Evolutionary conservation across 1,140 invertebrate species (phyloP).

Genomic region (Berghia stephanieae): DNA sequence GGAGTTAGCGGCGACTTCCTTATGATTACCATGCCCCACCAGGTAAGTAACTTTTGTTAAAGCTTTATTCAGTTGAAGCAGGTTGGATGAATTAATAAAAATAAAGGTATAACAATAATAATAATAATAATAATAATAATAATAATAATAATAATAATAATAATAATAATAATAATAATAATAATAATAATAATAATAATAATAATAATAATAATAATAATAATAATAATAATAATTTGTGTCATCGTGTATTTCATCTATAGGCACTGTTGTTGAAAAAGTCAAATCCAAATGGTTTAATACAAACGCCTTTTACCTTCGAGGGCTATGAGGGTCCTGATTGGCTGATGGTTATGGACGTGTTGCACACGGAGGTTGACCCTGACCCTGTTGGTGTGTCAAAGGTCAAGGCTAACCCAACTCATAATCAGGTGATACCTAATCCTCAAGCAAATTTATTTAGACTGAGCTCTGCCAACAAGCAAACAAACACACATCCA

Average conservation of each 20-base stretch:
- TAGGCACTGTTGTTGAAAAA: no score
- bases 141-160: not conserved
- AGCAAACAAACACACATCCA: no score
- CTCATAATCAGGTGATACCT: constrained; percentile 39
- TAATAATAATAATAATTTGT: no score
- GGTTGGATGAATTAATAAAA: no score
- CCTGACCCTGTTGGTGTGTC: constrained; percentile 45
- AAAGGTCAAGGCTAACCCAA: constrained; percentile 39
- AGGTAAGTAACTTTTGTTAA: constrained; percentile 50
- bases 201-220: constrained; percentile 4
- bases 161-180: not conserved
- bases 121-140: no score
- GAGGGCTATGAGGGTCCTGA: constrained; percentile 43
- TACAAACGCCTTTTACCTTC: constrained; percentile 47
- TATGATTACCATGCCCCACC: constrained; percentile 56
- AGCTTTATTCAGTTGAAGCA: no score
- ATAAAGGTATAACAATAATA: no score
- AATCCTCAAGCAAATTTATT: no score
- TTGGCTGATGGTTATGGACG: constrained; percentile 47
- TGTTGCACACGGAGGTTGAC: constrained; percentile 48
- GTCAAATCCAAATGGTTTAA: no score
- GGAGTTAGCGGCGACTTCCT: constrained; percentile 35
- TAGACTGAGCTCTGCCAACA: no score
- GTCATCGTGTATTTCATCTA: no score
- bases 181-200: not conserved